Evolutionary conservation across 2,888 invertebrate genomes (phyloP).

Genomic region (Trichopoda pennipes): DNA sequence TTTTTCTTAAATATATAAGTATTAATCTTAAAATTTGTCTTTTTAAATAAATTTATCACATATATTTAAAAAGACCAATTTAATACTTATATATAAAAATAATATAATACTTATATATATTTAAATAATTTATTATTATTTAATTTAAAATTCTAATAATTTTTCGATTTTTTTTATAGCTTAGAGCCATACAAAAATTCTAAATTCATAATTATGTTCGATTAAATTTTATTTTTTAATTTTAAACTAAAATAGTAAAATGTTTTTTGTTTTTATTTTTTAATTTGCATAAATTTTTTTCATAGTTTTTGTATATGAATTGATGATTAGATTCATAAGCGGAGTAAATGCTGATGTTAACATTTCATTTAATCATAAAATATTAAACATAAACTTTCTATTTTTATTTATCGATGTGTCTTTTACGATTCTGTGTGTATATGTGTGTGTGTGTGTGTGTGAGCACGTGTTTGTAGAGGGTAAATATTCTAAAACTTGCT

Average conservation of each 20-base stretch:
- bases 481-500: constrained; percentile 28
- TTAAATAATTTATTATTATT: too few species aligned
- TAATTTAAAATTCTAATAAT: too few species aligned
- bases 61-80: too few species aligned
- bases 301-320: constrained; percentile 2
- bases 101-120: too few species aligned
- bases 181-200: too few species aligned
- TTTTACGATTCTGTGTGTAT: too few species aligned
- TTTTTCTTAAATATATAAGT: too few species aligned
- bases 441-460: constrained; percentile 17
- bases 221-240: not conserved
- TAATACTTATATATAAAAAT: too few species aligned
- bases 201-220: not conserved
- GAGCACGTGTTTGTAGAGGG: too few species aligned
- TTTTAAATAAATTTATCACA: too few species aligned
- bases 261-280: not conserved
- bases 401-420: constrained; percentile 16
- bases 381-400: constrained; percentile 68
- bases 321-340: constrained; percentile 39
- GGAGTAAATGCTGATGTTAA: constrained; percentile 69
- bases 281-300: not conserved
- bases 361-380: constrained; percentile 71
- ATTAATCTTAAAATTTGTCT: too few species aligned
- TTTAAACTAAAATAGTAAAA: not conserved
- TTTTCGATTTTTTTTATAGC: too few species aligned